Conservation (phyloP, 2,888 invertebrate species). For the Odontocolon sp. region DNA sequence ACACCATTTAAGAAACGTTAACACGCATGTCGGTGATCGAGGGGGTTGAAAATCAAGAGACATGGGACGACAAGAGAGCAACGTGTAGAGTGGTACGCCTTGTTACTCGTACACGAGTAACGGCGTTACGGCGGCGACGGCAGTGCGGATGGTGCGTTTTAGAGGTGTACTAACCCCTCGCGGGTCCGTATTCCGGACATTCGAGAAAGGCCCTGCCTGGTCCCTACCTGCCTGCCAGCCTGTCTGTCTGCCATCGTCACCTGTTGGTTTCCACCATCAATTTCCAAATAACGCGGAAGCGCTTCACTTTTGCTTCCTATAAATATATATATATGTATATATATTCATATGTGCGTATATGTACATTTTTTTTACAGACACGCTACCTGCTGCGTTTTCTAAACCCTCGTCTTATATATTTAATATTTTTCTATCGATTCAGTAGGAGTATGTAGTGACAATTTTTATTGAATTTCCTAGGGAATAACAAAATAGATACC, state of each 20-base stretch:
- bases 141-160: slow-evolving; percentile 29
- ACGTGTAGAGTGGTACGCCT: slow-evolving; percentile 74
- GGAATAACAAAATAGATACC: too few relatives aligned
- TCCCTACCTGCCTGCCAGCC: slow-evolving; percentile 21
- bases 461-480: too few relatives aligned
- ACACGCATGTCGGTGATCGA: slow-evolving; percentile 22
- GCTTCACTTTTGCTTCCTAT: slow-evolving; percentile 38
- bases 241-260: slow-evolving; percentile 60
- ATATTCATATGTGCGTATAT: too few relatives aligned
- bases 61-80: slow-evolving; percentile 44
- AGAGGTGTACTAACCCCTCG: slow-evolving; percentile 37
- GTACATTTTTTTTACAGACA: too few relatives aligned
- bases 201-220: slow-evolving; percentile 46
- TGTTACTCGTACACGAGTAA: slow-evolving; percentile 69
- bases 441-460: too few relatives aligned
- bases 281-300: slow-evolving; percentile 65
- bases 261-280: slow-evolving; percentile 76
- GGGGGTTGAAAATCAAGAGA: slow-evolving; percentile 31
- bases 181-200: slow-evolving; percentile 57
- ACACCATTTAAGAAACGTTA: slow-evolving; percentile 39
- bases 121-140: slow-evolving; percentile 15
- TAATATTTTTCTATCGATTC: too few relatives aligned
- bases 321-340: too few relatives aligned
- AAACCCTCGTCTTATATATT: too few relatives aligned
- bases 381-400: too few relatives aligned